Evolutionary conservation across 2,113 vertebrate species (phyloP), one percentile per base, ranked within the genome.

Genomic region (Saimiri boliviensis): DNA sequence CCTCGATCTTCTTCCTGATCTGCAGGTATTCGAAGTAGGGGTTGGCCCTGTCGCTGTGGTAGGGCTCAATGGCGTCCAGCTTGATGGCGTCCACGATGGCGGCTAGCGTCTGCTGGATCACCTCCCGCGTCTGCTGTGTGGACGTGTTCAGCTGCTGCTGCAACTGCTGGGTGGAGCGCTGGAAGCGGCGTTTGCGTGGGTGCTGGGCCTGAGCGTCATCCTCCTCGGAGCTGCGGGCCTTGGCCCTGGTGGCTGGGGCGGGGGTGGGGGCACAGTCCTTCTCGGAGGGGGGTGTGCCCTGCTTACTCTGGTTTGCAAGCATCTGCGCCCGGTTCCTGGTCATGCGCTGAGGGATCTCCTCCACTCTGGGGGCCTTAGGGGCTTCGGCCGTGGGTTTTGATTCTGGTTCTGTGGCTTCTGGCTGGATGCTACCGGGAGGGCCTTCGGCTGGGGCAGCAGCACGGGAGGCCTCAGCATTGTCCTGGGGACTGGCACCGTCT

Each of bases 1-100:
- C 99, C 97, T 99, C 99, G 0, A 99, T 99, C 98, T 99, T 99
- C 93, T 99, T 99, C 96, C 99, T 98, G 97, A 99, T 99, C 98
- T 99, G 99, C 88, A 99, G 98, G 98, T 99, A 99, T 98, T 99
- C 99, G 0, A 99, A 99, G 97, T 99, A 99, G 0, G 99, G 99
- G 97, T 99, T 99, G 97, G 99, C 99, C 60, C 99, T 98, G 98
- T 99, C 99, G 0, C 99, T 99, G 98, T 99, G 99, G 97, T 99
- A 99, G 0, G 99, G 99, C 93, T 99, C 99, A 0, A 99, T 99
- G 89, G 99, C 99, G 0, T 99, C 99, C 98, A 99, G 98, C 98
- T 99, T 99, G 95, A 99, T 99, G 73, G 99, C 99, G 0, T 99
- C 99, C 23, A 99, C 99, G 0, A 99, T 99, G 82, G 99, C 99